Percentiles rank a stretch among this genome's conserved stretches.
Conservation (phyloP, 2,888 invertebrate species). For the Rhaphigaster nebulosa region DNA sequence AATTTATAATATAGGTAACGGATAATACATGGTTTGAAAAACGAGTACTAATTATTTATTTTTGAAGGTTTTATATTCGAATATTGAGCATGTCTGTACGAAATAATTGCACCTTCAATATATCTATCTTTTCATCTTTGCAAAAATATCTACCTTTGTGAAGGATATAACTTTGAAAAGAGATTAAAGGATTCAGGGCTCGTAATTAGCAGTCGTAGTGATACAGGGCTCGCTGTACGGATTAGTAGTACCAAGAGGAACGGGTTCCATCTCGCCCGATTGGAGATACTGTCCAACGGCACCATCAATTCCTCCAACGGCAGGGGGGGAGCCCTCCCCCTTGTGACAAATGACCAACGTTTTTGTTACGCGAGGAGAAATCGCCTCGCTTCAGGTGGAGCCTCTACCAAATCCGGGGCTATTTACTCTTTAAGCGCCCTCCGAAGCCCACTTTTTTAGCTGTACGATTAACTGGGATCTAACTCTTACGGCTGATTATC, state of each 20-base stretch:
- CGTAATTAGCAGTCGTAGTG: not conserved
- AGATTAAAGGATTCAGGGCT: not conserved
- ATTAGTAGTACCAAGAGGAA: not conserved
- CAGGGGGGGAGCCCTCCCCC: not conserved
- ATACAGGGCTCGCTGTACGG: not conserved
- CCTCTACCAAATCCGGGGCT: not conserved
- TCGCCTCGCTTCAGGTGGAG: not conserved
- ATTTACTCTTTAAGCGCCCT: constrained; percentile 2
- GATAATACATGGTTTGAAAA: no score
- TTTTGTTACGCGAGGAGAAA: constrained; percentile 9
- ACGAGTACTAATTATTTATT: no score
- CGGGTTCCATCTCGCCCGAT: not conserved
- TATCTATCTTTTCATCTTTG: no score
- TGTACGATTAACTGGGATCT: not conserved
- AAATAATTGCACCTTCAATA: no score
- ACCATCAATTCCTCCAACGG: constrained; percentile 20
- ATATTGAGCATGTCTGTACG: no score
- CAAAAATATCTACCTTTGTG: no score
- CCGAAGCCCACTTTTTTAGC: not conserved
- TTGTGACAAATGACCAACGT: constrained; percentile 22
- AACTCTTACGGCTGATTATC: not conserved
- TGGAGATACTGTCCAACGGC: constrained; percentile 6
- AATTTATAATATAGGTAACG: no score
- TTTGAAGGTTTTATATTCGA: no score
- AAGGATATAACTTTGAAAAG: not conserved